Evolutionary conservation across 2,888 invertebrate genomes (phyloP), one percentile per base, ranked within the genome.

Genomic region (Phaonia tiefii): DNA sequence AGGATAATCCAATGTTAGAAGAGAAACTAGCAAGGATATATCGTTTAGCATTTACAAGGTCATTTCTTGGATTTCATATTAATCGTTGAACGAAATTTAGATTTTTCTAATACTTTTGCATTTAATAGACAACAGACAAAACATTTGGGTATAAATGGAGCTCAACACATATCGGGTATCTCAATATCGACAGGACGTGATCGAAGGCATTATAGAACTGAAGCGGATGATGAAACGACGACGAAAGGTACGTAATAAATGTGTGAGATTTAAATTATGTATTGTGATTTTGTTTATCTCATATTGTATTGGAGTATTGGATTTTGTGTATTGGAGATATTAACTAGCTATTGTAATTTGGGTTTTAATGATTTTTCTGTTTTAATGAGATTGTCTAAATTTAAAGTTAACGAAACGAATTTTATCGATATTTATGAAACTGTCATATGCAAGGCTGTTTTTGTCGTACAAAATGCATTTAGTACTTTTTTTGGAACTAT

Each of bases 1-100:
- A 91, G 83, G 92, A 92, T 77, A 92, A 92, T 78, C 93, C 93
- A 65, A 93, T 95, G 86, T 92, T 96, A 51, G 96, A 95, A 90
- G 92, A 95, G 83, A 93, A 93, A 88, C 91, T 96, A 79, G 96
- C 96, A 1, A 93, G 94, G 85, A 91, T 96, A 37, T 97, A 96
- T 90, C 94, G 94, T 85, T 94, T 94, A 79, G 96, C 96, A 8
- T 96, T 97, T 89, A 93, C 95, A 80, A 94, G 96, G 95, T 95
- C 90, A 83, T 13, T 3, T 10, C 31, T 31, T 31, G 3, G 31
- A 65, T 25, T 65, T 65, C 37, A 46, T 37, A 15, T 66, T 10
- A 15, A n/a, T 31, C 26, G 10, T 58, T 56, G 1, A 26, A n/a
- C n/a, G 1, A 20, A 31, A 51, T 25, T 39, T 42, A 20, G 7